Conservation (phyloP, 2,797 vertebrate genomes). For the Gallinago stenura region DNA sequence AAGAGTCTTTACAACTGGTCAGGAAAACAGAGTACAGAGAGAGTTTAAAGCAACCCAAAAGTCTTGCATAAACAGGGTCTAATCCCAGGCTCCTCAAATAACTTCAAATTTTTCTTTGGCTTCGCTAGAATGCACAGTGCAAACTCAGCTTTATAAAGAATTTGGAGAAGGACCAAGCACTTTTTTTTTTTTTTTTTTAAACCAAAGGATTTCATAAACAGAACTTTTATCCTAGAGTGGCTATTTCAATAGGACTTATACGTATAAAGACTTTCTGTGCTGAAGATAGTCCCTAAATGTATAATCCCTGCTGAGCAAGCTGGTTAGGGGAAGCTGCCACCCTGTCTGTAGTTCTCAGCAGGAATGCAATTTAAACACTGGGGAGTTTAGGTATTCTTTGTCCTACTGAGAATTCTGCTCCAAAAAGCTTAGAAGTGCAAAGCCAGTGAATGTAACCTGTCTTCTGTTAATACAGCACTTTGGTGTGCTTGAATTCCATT, state of each 20-base stretch:
- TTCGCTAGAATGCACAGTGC: not conserved
- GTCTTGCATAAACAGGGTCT: not conserved
- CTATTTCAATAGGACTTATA: not conserved
- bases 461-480: not conserved
- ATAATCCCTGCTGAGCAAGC: conserved; percentile 44
- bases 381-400: not conserved
- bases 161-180: not conserved
- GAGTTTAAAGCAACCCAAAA: not conserved
- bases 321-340: not conserved
- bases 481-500: not conserved
- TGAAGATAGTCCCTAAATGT: not conserved
- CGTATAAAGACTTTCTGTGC: not conserved
- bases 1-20: not conserved
- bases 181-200: not conserved
- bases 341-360: not conserved
- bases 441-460: not conserved
- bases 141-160: conserved; percentile 6
- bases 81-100: conserved; percentile 20
- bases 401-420: not conserved
- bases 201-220: conserved; percentile 19
- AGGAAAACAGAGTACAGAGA: not conserved
- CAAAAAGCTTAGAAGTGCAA: conserved; percentile 22
- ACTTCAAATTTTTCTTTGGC: not conserved
- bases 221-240: conserved; percentile 16
- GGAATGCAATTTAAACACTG: not conserved